Conservation (phyloP, 1,140 invertebrate genomes). For the Calliopsis andreniformis region DNA sequence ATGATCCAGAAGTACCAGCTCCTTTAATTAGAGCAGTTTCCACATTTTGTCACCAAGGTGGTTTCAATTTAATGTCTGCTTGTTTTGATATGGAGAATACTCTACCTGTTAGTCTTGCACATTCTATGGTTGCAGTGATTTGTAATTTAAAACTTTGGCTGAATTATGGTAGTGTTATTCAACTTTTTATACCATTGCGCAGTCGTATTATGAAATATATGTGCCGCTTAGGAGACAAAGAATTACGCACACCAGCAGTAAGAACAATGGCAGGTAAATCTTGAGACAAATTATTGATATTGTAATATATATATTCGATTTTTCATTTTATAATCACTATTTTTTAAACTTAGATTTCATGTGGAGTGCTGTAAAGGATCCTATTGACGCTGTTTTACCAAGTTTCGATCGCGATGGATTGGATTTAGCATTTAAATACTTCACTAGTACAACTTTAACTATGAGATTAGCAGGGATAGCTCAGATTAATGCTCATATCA, state of each 20-base stretch:
- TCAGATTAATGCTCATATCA: constrained; percentile 97
- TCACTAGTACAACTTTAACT: constrained; percentile 94
- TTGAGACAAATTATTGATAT: constrained; percentile 14
- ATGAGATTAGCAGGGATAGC: constrained; percentile 95
- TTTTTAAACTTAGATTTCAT: constrained; percentile 87
- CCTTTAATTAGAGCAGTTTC: constrained; percentile 94
- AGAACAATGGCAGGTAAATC: constrained; percentile 92
- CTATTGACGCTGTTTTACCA: constrained; percentile 89
- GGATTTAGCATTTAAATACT: constrained; percentile 96
- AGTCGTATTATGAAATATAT: constrained; percentile 94
- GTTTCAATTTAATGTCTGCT: constrained; percentile 91
- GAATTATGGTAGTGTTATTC: constrained; percentile 93
- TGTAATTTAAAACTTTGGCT: constrained; percentile 97
- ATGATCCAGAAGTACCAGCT: constrained; percentile 95
- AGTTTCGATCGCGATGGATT: constrained; percentile 95
- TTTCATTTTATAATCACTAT: constrained; percentile 26
- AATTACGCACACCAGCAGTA: constrained; percentile 91
- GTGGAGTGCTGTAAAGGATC: constrained; percentile 96
- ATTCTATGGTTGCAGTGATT: constrained; percentile 94
- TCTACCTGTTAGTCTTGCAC: constrained; percentile 92
- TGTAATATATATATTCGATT: constrained; percentile 14
- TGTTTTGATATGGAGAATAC: constrained; percentile 91
- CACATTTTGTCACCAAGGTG: constrained; percentile 94
- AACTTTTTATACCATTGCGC: constrained; percentile 92
- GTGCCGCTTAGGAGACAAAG: constrained; percentile 95